Conservation (phyloP, 2,113 vertebrate species). For the Epinephelus moara region DNA sequence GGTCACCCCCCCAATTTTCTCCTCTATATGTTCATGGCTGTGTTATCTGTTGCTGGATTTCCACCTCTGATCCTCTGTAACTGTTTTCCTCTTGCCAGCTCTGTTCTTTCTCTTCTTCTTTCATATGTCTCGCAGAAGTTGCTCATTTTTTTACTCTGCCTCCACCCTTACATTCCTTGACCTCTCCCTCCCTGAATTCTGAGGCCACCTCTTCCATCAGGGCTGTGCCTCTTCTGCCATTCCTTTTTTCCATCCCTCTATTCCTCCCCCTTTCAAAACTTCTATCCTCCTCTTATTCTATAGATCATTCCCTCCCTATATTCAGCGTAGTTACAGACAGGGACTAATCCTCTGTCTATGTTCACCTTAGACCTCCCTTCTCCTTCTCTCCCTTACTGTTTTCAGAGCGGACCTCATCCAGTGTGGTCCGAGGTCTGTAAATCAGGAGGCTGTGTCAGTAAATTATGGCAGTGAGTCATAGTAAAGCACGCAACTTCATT, state of each 20-base stretch:
- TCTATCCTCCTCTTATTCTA: conserved; percentile 60
- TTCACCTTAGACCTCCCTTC: conserved; percentile 51
- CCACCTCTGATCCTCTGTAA: conserved; percentile 6
- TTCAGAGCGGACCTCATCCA: conserved; percentile 48
- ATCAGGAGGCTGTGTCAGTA: conserved; percentile 54
- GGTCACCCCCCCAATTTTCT: not conserved
- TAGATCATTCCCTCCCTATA: conserved; percentile 68
- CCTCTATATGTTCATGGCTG: not conserved
- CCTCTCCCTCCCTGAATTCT: conserved; percentile 59
- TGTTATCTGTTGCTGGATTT: conserved; percentile 27
- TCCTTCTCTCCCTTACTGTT: conserved; percentile 30
- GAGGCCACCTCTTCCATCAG: conserved; percentile 61
- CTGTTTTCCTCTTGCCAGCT: conserved; percentile 24
- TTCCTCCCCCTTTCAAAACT: conserved; percentile 41
- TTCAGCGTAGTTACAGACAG: conserved; percentile 45
- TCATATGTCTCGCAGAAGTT: conserved; percentile 35
- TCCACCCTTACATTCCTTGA: conserved; percentile 67
- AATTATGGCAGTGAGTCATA: conserved; percentile 65
- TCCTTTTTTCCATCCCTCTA: conserved; percentile 47
- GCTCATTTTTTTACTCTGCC: conserved; percentile 44
- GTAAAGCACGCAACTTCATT: conserved; percentile 59
- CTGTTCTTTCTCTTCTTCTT: conserved; percentile 42
- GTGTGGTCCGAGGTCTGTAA: conserved; percentile 69
- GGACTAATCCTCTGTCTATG: conserved; percentile 58
- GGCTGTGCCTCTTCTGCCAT: conserved; percentile 56